Conservation (phyloP, 1,140 invertebrate genomes). For the Lethocerus indicus region DNA sequence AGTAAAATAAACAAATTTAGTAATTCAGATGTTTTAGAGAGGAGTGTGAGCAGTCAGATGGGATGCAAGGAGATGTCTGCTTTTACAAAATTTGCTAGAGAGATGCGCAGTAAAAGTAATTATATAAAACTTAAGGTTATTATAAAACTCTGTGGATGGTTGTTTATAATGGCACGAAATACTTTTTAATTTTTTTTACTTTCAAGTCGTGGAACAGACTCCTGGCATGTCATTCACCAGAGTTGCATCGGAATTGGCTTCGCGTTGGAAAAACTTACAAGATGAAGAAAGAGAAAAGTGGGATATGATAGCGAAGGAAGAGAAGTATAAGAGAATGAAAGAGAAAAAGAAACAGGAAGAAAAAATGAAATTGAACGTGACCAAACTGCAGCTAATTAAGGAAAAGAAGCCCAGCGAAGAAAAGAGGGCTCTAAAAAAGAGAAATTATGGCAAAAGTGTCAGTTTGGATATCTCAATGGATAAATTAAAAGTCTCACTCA, state of each 20-base stretch:
- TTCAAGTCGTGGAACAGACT: constrained; percentile 23
- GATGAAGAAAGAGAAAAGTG: constrained; percentile 28
- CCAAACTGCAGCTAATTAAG: constrained; percentile 3
- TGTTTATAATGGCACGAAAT: not conserved
- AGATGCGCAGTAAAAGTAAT: constrained; percentile 24
- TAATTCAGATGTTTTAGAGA: not conserved
- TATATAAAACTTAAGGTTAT: constrained; percentile 14
- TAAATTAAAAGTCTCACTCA: not conserved
- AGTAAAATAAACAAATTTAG: not conserved
- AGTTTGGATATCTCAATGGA: not conserved
- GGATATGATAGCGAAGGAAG: constrained; percentile 20
- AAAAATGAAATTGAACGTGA: constrained; percentile 2
- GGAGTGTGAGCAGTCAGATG: constrained; percentile 21
- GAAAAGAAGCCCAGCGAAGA: constrained; percentile 8
- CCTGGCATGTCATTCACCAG: constrained; percentile 24
- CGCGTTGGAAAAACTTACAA: constrained; percentile 25
- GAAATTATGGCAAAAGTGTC: not conserved
- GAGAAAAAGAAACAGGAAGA: constrained; percentile 6
- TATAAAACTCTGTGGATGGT: not conserved
- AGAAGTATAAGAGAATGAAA: constrained; percentile 12
- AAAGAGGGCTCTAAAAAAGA: constrained; percentile 4
- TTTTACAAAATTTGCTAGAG: constrained; percentile 23
- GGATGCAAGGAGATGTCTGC: constrained; percentile 20
- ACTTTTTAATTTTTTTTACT: not conserved
- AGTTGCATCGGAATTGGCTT: constrained; percentile 23